Evolutionary conservation across 1,140 invertebrate species (phyloP), one percentile per base, ranked within the genome.

Genomic region (Neoseiulus cucumeris): DNA sequence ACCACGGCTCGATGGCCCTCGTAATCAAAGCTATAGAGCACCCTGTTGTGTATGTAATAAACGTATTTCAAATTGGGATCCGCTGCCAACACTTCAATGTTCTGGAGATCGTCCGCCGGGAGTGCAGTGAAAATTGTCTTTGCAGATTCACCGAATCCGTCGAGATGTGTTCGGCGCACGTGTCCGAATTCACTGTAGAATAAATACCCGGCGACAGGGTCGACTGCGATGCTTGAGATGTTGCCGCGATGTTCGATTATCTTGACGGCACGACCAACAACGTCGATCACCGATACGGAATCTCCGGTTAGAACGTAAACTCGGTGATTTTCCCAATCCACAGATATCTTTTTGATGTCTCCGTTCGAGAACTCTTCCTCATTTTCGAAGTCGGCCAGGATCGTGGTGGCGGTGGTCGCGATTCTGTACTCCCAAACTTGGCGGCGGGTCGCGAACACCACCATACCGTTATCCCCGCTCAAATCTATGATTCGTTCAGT

Each of bases 11-110:
- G 33, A 2, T 59, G 14, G 51, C 51, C 51, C 1, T 25, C 33
- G 22, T 59, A 59, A 59, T 59, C 51, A 33, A 59, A 59, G 51
- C 14, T 25, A 25, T 59, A 59, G 51, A 59, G 51, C 14, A 59
- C 22, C 14, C 51, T 25, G 22, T 59, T 25, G 22, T 25, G 33
- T 25, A 59, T 59, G 22, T 59, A 59, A 25, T 59, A 59, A 1
- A 25, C 14, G 33, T 25, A 18, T 59, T 59, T 17, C 22, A 59
- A 20, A 33, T 59, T 59, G 25, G 51, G 51, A 33, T 59, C 51
- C 2, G 22, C 2, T 5, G 51, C 51, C 9, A 59, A n/a, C 4
- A 20, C 22, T 5, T 59, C 51, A 6, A 17, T 33, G 17, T 25
- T 2, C 14, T 1, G 14, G 17, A 17, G 12, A 5, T 14, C 12